A percentile compares a stretch with the other conserved stretches of the same genome.
Evolutionary conservation across 2,797 vertebrate species (phyloP).

Genomic region (Melanitta fusca): DNA sequence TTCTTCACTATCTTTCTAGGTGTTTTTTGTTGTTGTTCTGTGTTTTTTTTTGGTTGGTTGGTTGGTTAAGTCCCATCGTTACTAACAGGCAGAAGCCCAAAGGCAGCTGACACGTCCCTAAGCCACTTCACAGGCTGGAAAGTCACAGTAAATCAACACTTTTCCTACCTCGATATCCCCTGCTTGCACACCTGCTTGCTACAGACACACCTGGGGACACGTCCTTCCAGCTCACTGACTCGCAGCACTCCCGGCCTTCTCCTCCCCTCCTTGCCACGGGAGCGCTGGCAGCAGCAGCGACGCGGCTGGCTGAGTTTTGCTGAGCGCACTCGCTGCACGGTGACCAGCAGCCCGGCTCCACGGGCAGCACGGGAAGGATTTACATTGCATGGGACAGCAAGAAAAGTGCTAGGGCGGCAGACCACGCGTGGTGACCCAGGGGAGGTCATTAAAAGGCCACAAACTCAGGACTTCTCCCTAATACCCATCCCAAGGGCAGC

Average conservation of each 20-base stretch:
- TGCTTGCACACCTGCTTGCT: neutral
- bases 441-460: neutral
- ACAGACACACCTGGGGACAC: neutral
- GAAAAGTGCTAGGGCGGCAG: neutral
- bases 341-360: neutral
- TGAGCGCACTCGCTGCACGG: neutral
- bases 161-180: neutral
- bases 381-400: neutral
- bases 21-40: neutral
- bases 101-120: neutral
- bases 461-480: neutral
- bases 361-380: neutral
- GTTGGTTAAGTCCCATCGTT: too few species aligned
- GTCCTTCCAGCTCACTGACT: neutral
- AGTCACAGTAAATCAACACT: neutral
- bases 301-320: neutral
- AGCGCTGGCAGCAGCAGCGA: neutral
- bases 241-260: neutral
- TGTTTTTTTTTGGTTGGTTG: neutral
- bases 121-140: neutral
- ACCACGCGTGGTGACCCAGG: rapidly evolving
- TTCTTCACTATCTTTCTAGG: neutral
- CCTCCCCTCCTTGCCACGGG: neutral
- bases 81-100: neutral
- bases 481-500: neutral